A percentile compares a stretch with the other conserved stretches of the same genome.
Conservation (phyloP, 2,888 invertebrate species). For the Philereme transversata region DNA sequence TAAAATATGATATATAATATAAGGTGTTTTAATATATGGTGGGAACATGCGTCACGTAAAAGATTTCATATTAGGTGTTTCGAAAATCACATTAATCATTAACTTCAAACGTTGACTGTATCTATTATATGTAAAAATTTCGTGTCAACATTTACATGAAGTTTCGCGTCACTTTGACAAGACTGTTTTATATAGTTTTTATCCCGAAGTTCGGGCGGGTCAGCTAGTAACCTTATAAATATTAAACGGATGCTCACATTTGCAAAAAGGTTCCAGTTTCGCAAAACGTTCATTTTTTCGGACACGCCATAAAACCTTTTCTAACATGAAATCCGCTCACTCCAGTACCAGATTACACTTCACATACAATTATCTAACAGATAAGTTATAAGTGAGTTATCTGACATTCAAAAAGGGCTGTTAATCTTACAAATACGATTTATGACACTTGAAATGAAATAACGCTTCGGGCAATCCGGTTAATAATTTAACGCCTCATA, state of each 20-base stretch:
- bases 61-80: too few relatives aligned
- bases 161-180: too few relatives aligned
- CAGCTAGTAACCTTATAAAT: too few relatives aligned
- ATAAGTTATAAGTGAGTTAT: constrained; percentile 40
- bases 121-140: too few relatives aligned
- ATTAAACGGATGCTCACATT: background rate
- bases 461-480: constrained; percentile 30
- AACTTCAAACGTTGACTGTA: too few relatives aligned
- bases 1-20: too few relatives aligned
- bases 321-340: constrained; percentile 2
- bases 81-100: too few relatives aligned
- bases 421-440: constrained; percentile 45
- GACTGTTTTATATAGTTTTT: background rate
- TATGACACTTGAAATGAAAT: constrained; percentile 44
- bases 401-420: constrained; percentile 35
- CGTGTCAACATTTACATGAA: too few relatives aligned
- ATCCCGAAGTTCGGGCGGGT: background rate
- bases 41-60: too few relatives aligned
- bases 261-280: background rate
- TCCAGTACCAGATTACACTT: constrained; percentile 7
- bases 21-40: too few relatives aligned
- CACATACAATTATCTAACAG: constrained; percentile 24
- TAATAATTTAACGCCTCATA: constrained; percentile 39
- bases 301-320: background rate
- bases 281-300: background rate